These are phyloP conservation scores for Poicephalus gulielmi DNA, from an alignment of 2,113 vertebrate species.

Conservation along the genomic window DNA sequence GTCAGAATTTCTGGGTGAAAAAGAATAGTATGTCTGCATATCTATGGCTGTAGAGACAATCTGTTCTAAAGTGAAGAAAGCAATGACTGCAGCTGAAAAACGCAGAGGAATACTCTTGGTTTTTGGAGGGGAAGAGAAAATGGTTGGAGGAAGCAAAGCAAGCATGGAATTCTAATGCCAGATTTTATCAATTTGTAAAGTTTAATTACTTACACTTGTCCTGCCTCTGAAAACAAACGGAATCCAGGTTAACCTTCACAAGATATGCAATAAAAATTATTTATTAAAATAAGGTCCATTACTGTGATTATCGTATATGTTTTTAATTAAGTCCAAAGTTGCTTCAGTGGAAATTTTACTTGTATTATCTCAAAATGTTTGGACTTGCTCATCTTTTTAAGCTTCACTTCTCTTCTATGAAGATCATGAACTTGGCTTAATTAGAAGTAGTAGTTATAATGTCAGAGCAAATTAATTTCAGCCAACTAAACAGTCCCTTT, in stretches of 20 bases:
- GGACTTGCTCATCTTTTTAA: slow-evolving; percentile 33
- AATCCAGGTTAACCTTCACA: slow-evolving; percentile 28
- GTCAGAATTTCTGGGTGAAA: not conserved
- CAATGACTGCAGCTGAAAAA: not conserved
- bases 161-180: not conserved
- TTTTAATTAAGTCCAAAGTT: slow-evolving; percentile 55
- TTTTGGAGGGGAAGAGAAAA: not conserved
- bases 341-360: slow-evolving; percentile 39
- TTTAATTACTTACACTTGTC: slow-evolving; percentile 39
- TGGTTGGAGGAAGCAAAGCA: not conserved
- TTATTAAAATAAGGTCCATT: slow-evolving; percentile 40
- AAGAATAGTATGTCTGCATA: not conserved
- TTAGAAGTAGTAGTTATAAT: slow-evolving; percentile 59
- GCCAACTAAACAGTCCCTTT: not conserved
- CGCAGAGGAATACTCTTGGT: accelerated
- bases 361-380: slow-evolving; percentile 51
- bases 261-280: slow-evolving; percentile 42
- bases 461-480: slow-evolving; percentile 66
- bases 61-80: not conserved
- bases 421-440: slow-evolving; percentile 60
- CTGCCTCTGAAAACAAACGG: not conserved
- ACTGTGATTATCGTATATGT: slow-evolving; percentile 21
- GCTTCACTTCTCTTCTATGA: slow-evolving; percentile 25
- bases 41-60: not conserved
- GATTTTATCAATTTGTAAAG: not conserved